A percentile compares a stretch with the other conserved stretches of the same genome.
Evolutionary conservation across 2,888 invertebrate species (phyloP).

Genomic region (Sepioteuthis lessoniana): DNA sequence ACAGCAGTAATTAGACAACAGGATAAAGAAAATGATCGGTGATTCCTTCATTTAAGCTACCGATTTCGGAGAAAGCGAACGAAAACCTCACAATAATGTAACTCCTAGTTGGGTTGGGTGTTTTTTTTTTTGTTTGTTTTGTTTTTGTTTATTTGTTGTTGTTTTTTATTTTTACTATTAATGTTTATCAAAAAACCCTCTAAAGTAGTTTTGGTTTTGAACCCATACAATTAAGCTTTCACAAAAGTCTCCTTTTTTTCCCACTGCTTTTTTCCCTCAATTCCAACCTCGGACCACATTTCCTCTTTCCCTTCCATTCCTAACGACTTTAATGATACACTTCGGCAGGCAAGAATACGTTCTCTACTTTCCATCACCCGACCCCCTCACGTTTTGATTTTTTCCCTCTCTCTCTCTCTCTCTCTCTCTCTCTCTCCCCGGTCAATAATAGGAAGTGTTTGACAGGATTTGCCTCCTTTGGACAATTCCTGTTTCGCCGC

Average conservation of each 20-base stretch:
- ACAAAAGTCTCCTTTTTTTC: background rate
- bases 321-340: background rate
- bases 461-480: background rate
- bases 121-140: too few species aligned
- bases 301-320: background rate
- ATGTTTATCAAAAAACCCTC: background rate
- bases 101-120: background rate
- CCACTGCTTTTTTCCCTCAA: background rate
- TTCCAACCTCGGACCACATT: background rate
- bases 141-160: too few species aligned
- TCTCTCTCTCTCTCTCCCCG: background rate
- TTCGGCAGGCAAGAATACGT: background rate
- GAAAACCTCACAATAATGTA: background rate
- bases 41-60: background rate
- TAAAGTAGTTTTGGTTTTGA: background rate
- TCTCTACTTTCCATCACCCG: background rate
- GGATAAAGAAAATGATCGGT: too few species aligned
- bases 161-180: background rate
- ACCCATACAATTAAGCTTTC: background rate
- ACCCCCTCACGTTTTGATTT: background rate
- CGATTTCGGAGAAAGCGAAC: background rate
- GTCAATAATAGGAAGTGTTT: slow-evolving; percentile 33
- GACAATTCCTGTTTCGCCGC: background rate
- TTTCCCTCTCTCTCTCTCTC: background rate
- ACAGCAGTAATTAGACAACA: background rate